phyloP scores from a whole-genome alignment of 2,888 invertebrate genomes.

The Colostygia pectinataria region DNA sequence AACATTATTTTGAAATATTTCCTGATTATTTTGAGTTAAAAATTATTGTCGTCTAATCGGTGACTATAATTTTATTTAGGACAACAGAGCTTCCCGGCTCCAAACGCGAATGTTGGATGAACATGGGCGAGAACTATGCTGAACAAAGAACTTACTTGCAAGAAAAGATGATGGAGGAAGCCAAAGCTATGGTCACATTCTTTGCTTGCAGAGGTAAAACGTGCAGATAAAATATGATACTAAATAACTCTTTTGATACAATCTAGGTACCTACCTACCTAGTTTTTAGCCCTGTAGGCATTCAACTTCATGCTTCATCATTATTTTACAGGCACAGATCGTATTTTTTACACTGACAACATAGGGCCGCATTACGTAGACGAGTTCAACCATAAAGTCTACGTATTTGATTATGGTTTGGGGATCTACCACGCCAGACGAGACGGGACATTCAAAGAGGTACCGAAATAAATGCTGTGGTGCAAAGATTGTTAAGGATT shows the following conservation, averaged over 20 bases:
- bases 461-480: not conserved
- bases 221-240: no score
- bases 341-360: constrained; percentile 50
- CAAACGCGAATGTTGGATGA: constrained; percentile 44
- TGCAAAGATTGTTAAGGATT: no score
- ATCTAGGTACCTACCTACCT: not conserved
- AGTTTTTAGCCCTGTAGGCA: no score
- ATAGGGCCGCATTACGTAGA: constrained; percentile 57
- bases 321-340: constrained; percentile 45
- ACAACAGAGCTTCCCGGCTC: constrained; percentile 41
- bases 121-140: constrained; percentile 40
- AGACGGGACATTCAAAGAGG: constrained; percentile 49
- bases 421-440: constrained; percentile 52
- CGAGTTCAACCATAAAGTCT: constrained; percentile 63
- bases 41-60: no score
- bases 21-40: no score
- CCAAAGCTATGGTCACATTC: constrained; percentile 55
- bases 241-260: not conserved
- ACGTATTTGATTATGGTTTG: constrained; percentile 52
- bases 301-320: not conserved
- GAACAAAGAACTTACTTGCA: constrained; percentile 40
- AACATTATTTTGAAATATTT: no score
- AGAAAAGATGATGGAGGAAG: constrained; percentile 42
- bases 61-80: constrained; percentile 33
- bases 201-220: constrained; percentile 58